Evolutionary conservation across 2,113 vertebrate species (phyloP).

Genomic region (Desmodus rotundus): DNA sequence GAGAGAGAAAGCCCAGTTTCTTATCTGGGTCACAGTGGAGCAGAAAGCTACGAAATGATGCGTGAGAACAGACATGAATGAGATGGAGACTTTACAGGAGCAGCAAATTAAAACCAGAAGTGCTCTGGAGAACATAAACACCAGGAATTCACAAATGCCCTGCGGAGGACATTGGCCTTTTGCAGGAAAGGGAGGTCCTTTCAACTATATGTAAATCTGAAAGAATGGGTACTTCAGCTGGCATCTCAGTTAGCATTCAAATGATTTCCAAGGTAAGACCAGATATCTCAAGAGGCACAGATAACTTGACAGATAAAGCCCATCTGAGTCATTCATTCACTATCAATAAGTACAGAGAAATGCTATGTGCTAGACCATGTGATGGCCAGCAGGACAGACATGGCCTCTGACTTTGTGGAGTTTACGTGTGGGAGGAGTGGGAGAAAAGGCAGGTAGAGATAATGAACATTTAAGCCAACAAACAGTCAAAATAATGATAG

Average conservation of each 20-base stretch:
- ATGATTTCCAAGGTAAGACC: background rate
- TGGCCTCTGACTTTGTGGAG: background rate
- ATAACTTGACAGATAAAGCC: background rate
- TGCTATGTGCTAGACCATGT: background rate
- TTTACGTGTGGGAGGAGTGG: background rate
- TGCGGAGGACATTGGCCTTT: background rate
- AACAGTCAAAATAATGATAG: background rate
- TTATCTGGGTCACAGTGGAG: background rate
- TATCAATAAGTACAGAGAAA: background rate
- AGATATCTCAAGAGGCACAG: background rate
- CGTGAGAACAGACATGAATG: background rate
- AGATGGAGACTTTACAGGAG: background rate
- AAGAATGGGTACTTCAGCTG: background rate
- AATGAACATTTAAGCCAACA: background rate
- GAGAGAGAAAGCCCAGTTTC: background rate
- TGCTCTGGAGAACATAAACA: background rate
- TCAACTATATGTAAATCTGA: background rate
- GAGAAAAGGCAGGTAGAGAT: background rate
- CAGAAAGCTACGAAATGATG: conserved; percentile 31
- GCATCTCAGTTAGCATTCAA: background rate
- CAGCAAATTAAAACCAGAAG: conserved; percentile 23
- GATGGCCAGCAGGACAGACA: background rate
- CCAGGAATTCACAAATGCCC: conserved; percentile 1
- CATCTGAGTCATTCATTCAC: background rate
- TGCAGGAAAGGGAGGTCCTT: background rate